phyloP scores from a whole-genome alignment of 2,888 invertebrate species.

The Gastracanthus pulcherrimus region DNA sequence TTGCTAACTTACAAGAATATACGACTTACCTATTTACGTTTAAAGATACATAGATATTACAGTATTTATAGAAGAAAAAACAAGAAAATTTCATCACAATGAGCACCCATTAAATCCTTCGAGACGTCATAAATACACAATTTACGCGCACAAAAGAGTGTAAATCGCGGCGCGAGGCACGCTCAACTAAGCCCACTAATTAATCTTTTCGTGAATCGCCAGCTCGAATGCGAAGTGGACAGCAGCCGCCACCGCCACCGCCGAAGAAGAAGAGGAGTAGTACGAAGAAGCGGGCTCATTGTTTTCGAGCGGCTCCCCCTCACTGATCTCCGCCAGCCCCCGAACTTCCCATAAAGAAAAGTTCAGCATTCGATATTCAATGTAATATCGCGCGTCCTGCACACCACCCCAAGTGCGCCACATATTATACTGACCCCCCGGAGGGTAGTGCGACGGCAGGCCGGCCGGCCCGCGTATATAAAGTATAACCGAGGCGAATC shows the following conservation, averaged over 20 bases:
- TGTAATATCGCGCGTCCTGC: slow-evolving; percentile 55
- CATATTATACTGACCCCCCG: slow-evolving; percentile 50
- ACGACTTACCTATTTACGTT: no score
- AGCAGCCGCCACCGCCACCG: not conserved
- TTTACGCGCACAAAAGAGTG: slow-evolving; percentile 25
- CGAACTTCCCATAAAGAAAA: slow-evolving; percentile 60
- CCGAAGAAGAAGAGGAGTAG: not conserved
- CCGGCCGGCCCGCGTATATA: slow-evolving; percentile 8
- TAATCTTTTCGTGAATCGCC: slow-evolving; percentile 46
- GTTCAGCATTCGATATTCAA: slow-evolving; percentile 61
- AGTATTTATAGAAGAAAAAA: no score
- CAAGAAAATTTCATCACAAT: no score
- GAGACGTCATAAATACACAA: not conserved
- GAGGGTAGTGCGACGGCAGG: slow-evolving; percentile 38
- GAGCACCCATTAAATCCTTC: not conserved
- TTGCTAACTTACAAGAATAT: no score
- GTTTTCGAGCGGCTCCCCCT: slow-evolving; percentile 37
- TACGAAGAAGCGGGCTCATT: slow-evolving; percentile 56
- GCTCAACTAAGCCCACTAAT: slow-evolving; percentile 44
- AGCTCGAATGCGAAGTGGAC: slow-evolving; percentile 3
- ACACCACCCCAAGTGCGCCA: slow-evolving; percentile 54
- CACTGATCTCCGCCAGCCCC: slow-evolving; percentile 16
- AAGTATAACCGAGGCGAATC: slow-evolving; percentile 43
- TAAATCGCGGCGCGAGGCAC: slow-evolving; percentile 19
- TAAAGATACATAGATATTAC: no score